Evolutionary conservation across 2,888 invertebrate species (phyloP).

Genomic region (Leuctra nigra): DNA sequence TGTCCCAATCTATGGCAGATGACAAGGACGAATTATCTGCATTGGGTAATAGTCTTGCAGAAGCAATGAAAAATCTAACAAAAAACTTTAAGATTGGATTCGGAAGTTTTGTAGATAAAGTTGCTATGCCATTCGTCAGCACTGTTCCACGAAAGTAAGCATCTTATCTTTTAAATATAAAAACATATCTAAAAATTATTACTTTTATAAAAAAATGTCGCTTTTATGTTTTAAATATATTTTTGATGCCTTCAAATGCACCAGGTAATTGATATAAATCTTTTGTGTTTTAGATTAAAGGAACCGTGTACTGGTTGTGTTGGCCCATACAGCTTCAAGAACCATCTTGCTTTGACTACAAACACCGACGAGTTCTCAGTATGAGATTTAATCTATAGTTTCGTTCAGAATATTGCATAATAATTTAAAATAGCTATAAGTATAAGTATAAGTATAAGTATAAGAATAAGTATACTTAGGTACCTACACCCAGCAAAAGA

Average conservation of each 20-base stretch:
- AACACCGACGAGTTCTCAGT: constrained; percentile 48
- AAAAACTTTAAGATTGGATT: constrained; percentile 57
- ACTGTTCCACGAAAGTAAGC: constrained; percentile 43
- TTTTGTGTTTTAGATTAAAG: neutral
- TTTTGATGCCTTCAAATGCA: neutral
- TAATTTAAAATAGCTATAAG: too few species aligned
- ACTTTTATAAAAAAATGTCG: neutral
- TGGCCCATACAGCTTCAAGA: constrained; percentile 66
- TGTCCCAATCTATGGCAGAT: constrained; percentile 61
- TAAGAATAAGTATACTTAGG: too few species aligned
- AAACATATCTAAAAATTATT: neutral
- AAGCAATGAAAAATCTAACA: constrained; percentile 51
- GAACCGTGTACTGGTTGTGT: constrained; percentile 41
- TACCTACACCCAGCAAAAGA: too few species aligned
- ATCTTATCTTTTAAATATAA: too few species aligned
- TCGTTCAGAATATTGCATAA: too few species aligned
- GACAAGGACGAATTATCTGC: constrained; percentile 48
- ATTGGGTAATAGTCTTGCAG: constrained; percentile 46
- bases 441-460: too few species aligned
- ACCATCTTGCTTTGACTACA: constrained; percentile 59
- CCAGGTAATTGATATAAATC: neutral
- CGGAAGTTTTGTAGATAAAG: constrained; percentile 64
- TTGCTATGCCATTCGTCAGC: constrained; percentile 53
- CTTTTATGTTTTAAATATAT: neutral
- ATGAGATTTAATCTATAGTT: constrained; percentile 25